Evolutionary conservation across 1,140 invertebrate species (phyloP).

Genomic region (Hypothenemus hampei): DNA sequence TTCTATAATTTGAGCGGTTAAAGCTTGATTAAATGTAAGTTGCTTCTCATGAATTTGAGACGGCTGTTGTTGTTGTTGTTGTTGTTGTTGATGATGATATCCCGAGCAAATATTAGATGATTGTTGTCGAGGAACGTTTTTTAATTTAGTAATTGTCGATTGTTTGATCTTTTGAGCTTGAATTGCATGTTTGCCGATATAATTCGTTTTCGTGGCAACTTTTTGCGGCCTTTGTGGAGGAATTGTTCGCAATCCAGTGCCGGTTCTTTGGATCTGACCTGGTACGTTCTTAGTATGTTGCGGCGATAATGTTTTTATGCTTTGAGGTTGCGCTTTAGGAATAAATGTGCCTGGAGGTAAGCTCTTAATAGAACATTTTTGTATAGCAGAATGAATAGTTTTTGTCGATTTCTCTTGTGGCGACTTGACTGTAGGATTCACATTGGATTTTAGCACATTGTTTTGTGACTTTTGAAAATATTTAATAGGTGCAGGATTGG

Average conservation of each 20-base stretch:
- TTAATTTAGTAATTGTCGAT: constrained; percentile 23
- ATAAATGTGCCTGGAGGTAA: constrained; percentile 33
- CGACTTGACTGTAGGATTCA: constrained; percentile 17
- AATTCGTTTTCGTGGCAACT: constrained; percentile 39
- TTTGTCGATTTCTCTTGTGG: constrained; percentile 17
- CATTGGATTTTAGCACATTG: constrained; percentile 21
- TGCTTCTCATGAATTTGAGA: constrained; percentile 32
- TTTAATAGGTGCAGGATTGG: constrained; percentile 26
- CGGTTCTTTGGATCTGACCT: constrained; percentile 36
- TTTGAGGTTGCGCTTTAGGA: constrained; percentile 26
- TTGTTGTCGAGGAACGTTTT: constrained; percentile 8
- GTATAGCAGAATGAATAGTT: constrained; percentile 32
- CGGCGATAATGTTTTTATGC: constrained; percentile 40
- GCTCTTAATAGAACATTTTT: constrained; percentile 39
- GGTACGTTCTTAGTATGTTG: constrained; percentile 34
- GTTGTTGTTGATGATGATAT: no score
- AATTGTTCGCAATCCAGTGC: constrained; percentile 40
- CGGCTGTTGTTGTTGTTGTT: no score
- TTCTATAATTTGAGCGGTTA: constrained; percentile 44
- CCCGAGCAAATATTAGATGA: constrained; percentile 12
- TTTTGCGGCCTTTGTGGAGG: constrained; percentile 40
- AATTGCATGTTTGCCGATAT: constrained; percentile 44
- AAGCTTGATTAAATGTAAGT: constrained; percentile 42
- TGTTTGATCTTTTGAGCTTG: constrained; percentile 42
- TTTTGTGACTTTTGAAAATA: constrained; percentile 32